phyloP scores from a whole-genome alignment of 2,113 vertebrate genomes.

The Todiramphus saurophagus region DNA sequence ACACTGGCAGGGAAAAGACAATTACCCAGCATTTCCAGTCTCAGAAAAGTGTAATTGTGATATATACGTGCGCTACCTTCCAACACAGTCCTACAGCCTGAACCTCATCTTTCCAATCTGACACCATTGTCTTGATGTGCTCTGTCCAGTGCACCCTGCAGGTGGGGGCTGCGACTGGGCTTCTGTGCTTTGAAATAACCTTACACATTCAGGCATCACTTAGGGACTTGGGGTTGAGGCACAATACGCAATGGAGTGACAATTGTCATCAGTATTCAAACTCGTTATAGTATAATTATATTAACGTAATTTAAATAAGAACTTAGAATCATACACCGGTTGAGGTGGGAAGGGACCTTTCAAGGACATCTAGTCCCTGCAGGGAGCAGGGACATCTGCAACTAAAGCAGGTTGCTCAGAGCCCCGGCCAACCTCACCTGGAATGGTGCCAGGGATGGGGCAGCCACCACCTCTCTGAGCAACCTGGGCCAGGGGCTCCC shows the following conservation, averaged over 20 bases:
- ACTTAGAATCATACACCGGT: not conserved
- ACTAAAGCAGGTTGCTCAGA: not conserved
- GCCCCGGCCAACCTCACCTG: not conserved
- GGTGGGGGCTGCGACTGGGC: not conserved
- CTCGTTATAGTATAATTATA: not conserved
- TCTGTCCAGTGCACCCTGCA: not conserved
- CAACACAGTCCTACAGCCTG: not conserved
- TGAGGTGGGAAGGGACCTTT: not conserved
- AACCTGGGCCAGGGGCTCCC: not conserved
- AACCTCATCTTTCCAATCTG: slow-evolving; percentile 6
- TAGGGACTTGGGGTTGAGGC: not conserved
- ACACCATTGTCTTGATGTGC: not conserved
- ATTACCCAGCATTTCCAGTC: slow-evolving; percentile 62
- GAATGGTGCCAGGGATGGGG: not conserved
- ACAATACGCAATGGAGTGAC: fast-evolving
- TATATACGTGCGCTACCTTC: slow-evolving; percentile 25
- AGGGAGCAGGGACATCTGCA: not conserved
- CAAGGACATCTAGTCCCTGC: not conserved
- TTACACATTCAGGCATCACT: not conserved
- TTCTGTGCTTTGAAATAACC: not conserved
- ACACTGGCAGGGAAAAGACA: slow-evolving; percentile 60
- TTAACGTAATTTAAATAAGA: not conserved
- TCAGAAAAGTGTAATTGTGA: slow-evolving; percentile 47
- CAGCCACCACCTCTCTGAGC: not conserved
- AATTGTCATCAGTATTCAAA: not conserved